Conservation (phyloP, 2,797 vertebrate species). For the Sebastes steindachneri region DNA sequence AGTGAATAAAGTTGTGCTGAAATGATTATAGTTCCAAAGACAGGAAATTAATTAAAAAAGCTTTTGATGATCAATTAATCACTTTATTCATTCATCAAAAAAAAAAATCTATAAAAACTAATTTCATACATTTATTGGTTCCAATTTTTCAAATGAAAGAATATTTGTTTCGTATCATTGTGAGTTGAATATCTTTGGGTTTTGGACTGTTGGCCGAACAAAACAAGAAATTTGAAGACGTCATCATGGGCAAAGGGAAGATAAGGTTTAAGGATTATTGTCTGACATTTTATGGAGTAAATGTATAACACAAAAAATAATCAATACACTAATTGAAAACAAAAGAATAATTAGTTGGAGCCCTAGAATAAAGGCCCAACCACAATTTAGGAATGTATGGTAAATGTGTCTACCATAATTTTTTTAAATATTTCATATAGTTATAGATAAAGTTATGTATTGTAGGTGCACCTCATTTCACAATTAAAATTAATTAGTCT, state of each 20-base stretch:
- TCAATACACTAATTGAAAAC: background rate
- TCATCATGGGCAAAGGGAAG: background rate
- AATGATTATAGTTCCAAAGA: background rate
- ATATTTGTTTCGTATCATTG: fast-evolving
- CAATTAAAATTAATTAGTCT: background rate
- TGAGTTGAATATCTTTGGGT: too few species aligned
- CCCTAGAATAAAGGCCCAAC: background rate
- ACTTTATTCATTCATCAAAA: too few species aligned
- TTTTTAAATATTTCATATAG: background rate
- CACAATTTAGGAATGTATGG: background rate
- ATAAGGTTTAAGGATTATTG: too few species aligned
- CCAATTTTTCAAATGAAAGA: background rate
- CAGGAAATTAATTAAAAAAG: too few species aligned
- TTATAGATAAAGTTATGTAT: background rate
- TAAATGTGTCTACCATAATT: background rate
- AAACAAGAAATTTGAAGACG: too few species aligned
- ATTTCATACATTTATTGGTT: fast-evolving
- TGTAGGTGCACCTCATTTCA: background rate
- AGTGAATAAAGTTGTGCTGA: background rate
- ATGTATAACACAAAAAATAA: background rate
- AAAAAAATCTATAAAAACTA: background rate
- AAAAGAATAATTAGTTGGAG: background rate
- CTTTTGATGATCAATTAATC: too few species aligned
- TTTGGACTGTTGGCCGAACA: too few species aligned
- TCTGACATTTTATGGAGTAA: background rate